phyloP scores from a whole-genome alignment of 1,140 invertebrate genomes.

The Zaprionus vittiger region DNA sequence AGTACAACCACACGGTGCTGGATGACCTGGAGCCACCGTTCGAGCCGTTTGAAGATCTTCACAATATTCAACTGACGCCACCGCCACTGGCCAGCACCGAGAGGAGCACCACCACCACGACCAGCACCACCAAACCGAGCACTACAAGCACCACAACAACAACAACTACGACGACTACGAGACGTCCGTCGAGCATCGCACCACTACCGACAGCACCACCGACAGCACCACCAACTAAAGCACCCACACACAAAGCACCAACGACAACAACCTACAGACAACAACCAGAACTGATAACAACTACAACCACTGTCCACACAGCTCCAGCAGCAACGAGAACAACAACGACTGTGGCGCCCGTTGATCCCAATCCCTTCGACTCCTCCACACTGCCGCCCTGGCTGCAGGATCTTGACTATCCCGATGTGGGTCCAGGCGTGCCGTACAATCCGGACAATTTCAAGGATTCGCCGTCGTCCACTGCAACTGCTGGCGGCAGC shows the following conservation, averaged over 20 bases:
- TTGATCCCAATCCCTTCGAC: constrained; percentile 72
- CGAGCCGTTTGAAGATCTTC: constrained; percentile 73
- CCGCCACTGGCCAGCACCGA: constrained; percentile 28
- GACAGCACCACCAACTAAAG: constrained; percentile 45
- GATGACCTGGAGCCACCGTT: constrained; percentile 71
- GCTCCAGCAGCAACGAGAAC: constrained; percentile 46
- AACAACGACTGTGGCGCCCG: constrained; percentile 16
- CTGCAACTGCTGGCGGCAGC: not conserved
- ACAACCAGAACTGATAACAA: constrained; percentile 23
- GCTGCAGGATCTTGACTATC: constrained; percentile 77
- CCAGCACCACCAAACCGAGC: constrained; percentile 13
- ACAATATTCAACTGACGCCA: constrained; percentile 70
- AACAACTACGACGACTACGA: constrained; percentile 63
- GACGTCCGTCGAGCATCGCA: constrained; percentile 43
- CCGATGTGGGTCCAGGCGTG: constrained; percentile 80
- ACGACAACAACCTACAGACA: constrained; percentile 26
- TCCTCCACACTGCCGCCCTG: constrained; percentile 75
- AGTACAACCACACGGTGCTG: constrained; percentile 73
- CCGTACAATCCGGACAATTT: constrained; percentile 75
- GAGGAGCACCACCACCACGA: constrained; percentile 33
- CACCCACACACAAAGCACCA: constrained; percentile 65
- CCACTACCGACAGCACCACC: constrained; percentile 34
- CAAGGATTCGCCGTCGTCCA: constrained; percentile 22
- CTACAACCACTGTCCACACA: constrained; percentile 46
- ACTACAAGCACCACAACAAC: constrained; percentile 45